Evolutionary conservation across 2,888 invertebrate species (phyloP).

Genomic region (Pristionchus japonicus): DNA sequence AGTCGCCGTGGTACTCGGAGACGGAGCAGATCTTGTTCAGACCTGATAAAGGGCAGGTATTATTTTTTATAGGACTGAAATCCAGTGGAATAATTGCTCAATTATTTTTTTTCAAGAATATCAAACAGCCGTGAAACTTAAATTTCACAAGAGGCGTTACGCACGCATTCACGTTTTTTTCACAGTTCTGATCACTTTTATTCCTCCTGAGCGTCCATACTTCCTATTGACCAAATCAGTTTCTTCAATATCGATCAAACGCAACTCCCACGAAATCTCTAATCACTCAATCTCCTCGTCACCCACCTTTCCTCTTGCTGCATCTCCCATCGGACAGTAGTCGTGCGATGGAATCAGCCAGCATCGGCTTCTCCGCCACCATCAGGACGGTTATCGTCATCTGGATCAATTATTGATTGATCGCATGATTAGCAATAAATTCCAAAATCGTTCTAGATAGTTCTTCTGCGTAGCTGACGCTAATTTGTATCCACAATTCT

Average conservation of each 20-base stretch:
- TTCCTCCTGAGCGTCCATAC: not conserved
- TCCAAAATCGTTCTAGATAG: not conserved
- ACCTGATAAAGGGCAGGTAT: slow-evolving; percentile 80
- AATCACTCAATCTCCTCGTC: slow-evolving; percentile 53
- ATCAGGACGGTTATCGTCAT: slow-evolving; percentile 81
- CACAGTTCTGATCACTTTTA: not conserved
- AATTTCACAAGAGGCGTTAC: too few relatives aligned
- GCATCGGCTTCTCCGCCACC: slow-evolving; percentile 91
- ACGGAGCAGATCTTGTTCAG: slow-evolving; percentile 91
- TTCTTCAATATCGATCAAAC: too few relatives aligned
- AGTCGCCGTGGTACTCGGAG: slow-evolving; percentile 92
- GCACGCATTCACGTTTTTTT: too few relatives aligned
- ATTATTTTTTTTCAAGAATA: not conserved
- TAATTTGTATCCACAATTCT: not conserved
- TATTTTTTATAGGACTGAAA: not conserved
- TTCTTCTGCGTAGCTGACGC: not conserved
- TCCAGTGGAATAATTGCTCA: not conserved
- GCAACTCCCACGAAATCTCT: not conserved
- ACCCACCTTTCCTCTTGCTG: slow-evolving; percentile 82
- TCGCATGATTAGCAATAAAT: not conserved
- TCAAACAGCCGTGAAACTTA: not conserved
- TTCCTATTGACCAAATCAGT: not conserved
- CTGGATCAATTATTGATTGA: slow-evolving; percentile 43
- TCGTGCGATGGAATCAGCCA: slow-evolving; percentile 92
- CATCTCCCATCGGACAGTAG: slow-evolving; percentile 91